Evolutionary conservation across 2,113 vertebrate species (phyloP), one percentile per base, ranked within the genome.

Genomic region (Cyphomyrus discorhynchus): DNA sequence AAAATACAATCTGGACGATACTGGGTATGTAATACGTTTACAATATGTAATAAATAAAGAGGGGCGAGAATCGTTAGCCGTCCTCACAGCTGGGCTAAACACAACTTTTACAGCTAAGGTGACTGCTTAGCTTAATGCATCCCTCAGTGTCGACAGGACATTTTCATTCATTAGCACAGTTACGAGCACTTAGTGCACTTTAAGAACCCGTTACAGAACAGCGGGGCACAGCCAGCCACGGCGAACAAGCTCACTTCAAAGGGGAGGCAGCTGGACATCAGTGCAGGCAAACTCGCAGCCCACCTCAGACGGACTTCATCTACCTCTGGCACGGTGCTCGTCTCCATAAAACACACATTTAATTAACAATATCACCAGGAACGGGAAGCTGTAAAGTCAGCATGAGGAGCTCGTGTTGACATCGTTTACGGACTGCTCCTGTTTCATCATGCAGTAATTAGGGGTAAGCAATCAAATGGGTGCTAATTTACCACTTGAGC

Each of bases 21-120:
- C 95, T 96, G 95, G 95, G 96, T 96, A 96, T 97, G 96, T 97
- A 97, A 97, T 96, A 95, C 95, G 96, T 97, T 97, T 96, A 97
- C 97, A 97, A 97, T 98, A 97, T 97, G 97, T 97, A 96, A 97
- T 98, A 98, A 99, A 98, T 98, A 99, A 98, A 97, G 96, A 97
- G 95, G 95, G 96, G 96, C 96, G 96, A 97, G 96, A 97, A 97
- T 98, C 95, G 95, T 98, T 98, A 97, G 97, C 97, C 5, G 96
- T 96, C 94, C 94, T 96, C 95, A 95, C 94, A 95, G 95, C 94
- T 94, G 95, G 93, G 94, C 95, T 91, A 95, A 95, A 97, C 96
- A 96, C 95, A 96, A 96, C 95, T 96, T 97, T 97, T 97, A 97
- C 97, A 96, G 95, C 96, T 94, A 96, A 96, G 95, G 96, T 94